These are phyloP conservation scores for Drosophila tripunctata DNA, from an alignment of 2,888 invertebrate species.

Conservation along the genomic window DNA sequence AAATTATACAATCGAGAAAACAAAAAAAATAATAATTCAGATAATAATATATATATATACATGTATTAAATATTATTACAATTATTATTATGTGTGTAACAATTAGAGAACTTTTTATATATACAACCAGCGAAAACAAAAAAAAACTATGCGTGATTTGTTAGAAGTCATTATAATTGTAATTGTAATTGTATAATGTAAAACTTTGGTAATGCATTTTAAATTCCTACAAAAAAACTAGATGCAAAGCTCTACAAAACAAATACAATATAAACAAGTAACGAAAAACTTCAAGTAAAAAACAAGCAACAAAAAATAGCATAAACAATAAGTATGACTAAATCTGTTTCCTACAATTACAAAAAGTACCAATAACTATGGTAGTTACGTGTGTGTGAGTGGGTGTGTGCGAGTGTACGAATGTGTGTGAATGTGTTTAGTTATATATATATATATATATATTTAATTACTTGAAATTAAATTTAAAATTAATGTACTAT, in stretches of 20 bases:
- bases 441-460: conserved; percentile 36
- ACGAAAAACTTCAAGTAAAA: conserved; percentile 40
- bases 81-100: conserved; percentile 60
- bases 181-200: conserved; percentile 33
- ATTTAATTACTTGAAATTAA: conserved; percentile 47
- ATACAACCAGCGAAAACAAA: conserved; percentile 46
- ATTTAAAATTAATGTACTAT: conserved; percentile 61
- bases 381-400: conserved; percentile 56
- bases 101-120: conserved; percentile 73
- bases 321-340: conserved; percentile 73
- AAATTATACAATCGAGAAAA: conserved; percentile 36
- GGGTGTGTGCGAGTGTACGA: conserved; percentile 33
- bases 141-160: conserved; percentile 67
- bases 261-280: conserved; percentile 4
- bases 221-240: conserved; percentile 59
- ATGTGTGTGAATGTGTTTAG: conserved; percentile 48
- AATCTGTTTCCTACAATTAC: conserved; percentile 77
- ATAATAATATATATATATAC: conserved; percentile 47
- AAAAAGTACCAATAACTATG: conserved; percentile 73
- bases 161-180: conserved; percentile 71
- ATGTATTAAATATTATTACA: conserved; percentile 12
- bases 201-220: conserved; percentile 75
- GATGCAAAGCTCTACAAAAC: conserved; percentile 37
- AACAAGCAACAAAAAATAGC: conserved; percentile 42
- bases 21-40: conserved; percentile 44